Evolutionary conservation across 2,888 invertebrate species (phyloP).

Genomic region (Athalia rosae): DNA sequence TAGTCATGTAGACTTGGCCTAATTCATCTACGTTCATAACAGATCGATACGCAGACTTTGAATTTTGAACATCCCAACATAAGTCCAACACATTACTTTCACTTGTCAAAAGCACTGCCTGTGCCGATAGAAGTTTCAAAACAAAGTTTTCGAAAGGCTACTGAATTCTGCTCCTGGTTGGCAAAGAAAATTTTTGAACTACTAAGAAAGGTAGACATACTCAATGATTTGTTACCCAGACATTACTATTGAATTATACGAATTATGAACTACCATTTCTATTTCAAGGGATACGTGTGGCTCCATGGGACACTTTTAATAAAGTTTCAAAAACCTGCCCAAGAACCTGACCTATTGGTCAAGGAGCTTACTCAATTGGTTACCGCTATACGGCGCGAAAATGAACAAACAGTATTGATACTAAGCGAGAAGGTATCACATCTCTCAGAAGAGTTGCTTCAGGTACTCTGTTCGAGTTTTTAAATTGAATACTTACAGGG

Average conservation of each 20-base stretch:
- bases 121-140: background rate
- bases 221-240: background rate
- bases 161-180: conserved; percentile 58
- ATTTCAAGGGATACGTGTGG: conserved; percentile 20
- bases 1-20: conserved; percentile 13
- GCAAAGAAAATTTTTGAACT: conserved; percentile 54
- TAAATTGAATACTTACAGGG: background rate
- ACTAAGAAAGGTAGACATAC: conserved; percentile 55
- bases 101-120: background rate
- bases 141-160: conserved; percentile 42
- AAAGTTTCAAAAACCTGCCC: conserved; percentile 7
- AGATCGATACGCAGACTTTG: conserved; percentile 49
- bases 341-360: conserved; percentile 1
- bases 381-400: conserved; percentile 55
- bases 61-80: conserved; percentile 7
- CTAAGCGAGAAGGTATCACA: conserved; percentile 56
- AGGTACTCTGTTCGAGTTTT: conserved; percentile 51
- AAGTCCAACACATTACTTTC: conserved; percentile 15
- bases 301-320: background rate
- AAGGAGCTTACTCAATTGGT: conserved; percentile 51
- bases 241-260: background rate
- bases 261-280: background rate
- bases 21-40: conserved; percentile 30
- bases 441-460: conserved; percentile 58
- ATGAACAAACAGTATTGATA: conserved; percentile 51